A percentile compares a stretch with the other conserved stretches of the same genome.
phyloP scores from a whole-genome alignment of 2,888 invertebrate species.

The Chymomyza amoena region DNA sequence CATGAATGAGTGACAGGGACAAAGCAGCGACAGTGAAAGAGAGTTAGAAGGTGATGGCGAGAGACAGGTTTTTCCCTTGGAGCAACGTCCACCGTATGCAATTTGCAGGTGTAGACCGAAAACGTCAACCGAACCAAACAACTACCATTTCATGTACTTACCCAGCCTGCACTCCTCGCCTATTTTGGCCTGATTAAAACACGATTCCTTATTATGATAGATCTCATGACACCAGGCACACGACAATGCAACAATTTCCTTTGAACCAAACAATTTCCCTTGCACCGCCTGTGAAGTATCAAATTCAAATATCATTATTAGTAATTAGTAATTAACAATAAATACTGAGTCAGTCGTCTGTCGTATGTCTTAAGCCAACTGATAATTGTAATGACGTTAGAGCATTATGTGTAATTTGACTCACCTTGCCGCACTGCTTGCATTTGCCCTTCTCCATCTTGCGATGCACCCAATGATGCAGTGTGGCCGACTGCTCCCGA shows the following conservation, averaged over 20 bases:
- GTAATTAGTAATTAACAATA: too few species aligned
- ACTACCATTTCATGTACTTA: slow-evolving; percentile 75
- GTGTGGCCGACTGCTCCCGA: slow-evolving; percentile 93
- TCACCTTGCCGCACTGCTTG: slow-evolving; percentile 95
- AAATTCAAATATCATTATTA: too few species aligned
- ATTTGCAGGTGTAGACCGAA: too few species aligned
- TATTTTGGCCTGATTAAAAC: slow-evolving; percentile 93
- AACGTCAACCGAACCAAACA: not conserved
- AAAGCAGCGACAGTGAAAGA: not conserved
- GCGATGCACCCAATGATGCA: slow-evolving; percentile 98
- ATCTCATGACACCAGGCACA: slow-evolving; percentile 99
- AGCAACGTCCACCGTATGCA: not conserved
- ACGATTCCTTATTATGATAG: slow-evolving; percentile 97
- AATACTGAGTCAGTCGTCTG: too few species aligned
- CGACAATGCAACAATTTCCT: slow-evolving; percentile 96
- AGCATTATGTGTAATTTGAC: slow-evolving; percentile 12
- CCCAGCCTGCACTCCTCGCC: slow-evolving; percentile 95
- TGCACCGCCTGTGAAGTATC: slow-evolving; percentile 88
- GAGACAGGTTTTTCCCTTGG: not conserved
- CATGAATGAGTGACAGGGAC: not conserved
- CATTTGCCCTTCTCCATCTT: slow-evolving; percentile 98
- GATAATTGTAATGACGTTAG: too few species aligned
- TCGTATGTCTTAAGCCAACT: not conserved
- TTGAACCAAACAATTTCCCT: slow-evolving; percentile 94
- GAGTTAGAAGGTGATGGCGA: not conserved